Evolutionary conservation across 2,797 vertebrate genomes (phyloP).

Genomic region (Eremophila alpestris): DNA sequence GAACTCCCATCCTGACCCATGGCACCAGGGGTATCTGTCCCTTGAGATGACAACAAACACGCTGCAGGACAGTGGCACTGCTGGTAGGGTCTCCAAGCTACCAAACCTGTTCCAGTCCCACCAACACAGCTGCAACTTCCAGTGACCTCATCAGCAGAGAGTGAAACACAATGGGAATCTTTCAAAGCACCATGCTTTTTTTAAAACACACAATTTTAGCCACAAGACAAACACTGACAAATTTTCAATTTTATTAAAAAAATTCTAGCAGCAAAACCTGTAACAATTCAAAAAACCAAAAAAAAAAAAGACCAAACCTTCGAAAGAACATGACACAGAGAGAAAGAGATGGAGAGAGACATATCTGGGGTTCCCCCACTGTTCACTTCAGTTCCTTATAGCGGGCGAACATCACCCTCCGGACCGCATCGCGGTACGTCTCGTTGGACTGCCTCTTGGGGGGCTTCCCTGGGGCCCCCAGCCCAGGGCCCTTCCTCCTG

Average conservation of each 20-base stretch:
- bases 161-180: rapidly evolving
- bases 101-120: background rate
- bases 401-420: conserved; percentile 97
- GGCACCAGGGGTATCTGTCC: background rate
- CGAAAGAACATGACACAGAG: conserved; percentile 62
- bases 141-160: background rate
- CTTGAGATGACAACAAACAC: background rate
- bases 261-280: conserved; percentile 82
- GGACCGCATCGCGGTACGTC: conserved; percentile 92
- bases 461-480: conserved; percentile 80
- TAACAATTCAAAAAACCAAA: conserved; percentile 69
- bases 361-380: background rate
- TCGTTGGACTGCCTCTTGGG: conserved; percentile 82
- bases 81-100: background rate
- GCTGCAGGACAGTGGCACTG: background rate
- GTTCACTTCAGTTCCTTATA: conserved; percentile 94
- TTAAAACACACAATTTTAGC: background rate
- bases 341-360: conserved; percentile 51
- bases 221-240: conserved; percentile 7
- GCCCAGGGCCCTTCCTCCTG: conserved; percentile 80
- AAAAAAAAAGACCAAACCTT: background rate
- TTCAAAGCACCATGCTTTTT: background rate
- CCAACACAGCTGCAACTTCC: background rate
- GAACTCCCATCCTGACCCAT: background rate
- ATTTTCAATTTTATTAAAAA: conserved; percentile 80